Conservation (phyloP, 2,113 vertebrate genomes). For the Chaenocephalus aceratus region DNA sequence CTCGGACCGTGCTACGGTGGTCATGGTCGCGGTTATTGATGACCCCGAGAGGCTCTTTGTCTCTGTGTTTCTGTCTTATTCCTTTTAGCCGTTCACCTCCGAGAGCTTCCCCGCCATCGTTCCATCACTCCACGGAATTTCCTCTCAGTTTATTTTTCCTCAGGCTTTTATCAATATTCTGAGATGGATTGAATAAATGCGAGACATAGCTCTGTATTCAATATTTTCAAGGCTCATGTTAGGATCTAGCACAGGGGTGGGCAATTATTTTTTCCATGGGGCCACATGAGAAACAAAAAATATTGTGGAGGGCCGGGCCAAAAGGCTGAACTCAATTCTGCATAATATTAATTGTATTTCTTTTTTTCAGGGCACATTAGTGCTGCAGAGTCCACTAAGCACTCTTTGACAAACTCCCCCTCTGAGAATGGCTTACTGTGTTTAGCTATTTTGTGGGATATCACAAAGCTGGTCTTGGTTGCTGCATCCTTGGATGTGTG, state of each 20-base stretch:
- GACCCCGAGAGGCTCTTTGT: constrained; percentile 53
- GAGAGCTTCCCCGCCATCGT: constrained; percentile 8
- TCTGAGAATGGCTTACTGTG: no score
- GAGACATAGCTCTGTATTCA: constrained; percentile 10
- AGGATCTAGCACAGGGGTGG: not conserved
- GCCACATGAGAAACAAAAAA: no score
- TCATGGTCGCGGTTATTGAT: constrained; percentile 71
- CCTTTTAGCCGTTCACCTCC: constrained; percentile 34
- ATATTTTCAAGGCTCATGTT: constrained; percentile 36
- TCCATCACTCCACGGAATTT: constrained; percentile 53
- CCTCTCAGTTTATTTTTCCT: constrained; percentile 38
- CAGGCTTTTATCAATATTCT: constrained; percentile 53
- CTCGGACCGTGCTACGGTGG: constrained; percentile 48
- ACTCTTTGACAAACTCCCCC: no score
- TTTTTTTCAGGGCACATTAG: no score
- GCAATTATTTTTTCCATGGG: no score
- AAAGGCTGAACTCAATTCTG: no score
- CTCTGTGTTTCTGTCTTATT: constrained; percentile 50
- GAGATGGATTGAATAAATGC: constrained; percentile 45
- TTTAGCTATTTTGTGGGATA: no score
- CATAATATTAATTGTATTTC: no score
- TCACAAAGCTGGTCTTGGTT: no score
- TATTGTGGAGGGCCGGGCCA: no score
- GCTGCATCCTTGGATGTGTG: no score
- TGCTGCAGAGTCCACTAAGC: no score